Conservation (phyloP, 2,797 vertebrate species). For the Enteromius anoplus region DNA sequence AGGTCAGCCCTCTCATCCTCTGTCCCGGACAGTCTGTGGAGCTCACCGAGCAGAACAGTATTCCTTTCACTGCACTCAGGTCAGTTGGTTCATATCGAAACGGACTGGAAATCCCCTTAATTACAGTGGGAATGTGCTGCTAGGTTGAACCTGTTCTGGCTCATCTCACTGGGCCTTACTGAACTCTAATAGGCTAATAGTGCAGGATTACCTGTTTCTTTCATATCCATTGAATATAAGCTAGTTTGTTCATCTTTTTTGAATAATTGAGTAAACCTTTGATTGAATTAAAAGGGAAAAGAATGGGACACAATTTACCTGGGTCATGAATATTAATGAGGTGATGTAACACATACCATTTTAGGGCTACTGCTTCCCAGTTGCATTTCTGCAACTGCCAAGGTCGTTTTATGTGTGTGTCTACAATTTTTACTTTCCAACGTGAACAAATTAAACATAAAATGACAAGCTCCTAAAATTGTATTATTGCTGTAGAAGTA, state of each 20-base stretch:
- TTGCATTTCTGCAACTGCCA: not conserved
- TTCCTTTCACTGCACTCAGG: constrained; percentile 52
- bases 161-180: constrained; percentile 38
- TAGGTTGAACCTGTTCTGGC: constrained; percentile 39
- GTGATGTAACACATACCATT: not conserved
- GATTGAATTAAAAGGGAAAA: not conserved
- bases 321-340: constrained; percentile 19
- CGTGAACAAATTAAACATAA: not conserved
- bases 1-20: constrained; percentile 53
- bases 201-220: not conserved
- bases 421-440: not conserved
- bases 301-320: not conserved
- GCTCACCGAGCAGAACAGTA: constrained; percentile 47
- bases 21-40: constrained; percentile 37
- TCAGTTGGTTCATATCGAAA: constrained; percentile 52
- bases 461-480: not conserved
- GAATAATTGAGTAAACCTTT: too few species aligned
- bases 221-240: not conserved
- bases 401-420: not conserved
- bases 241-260: not conserved
- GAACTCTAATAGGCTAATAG: not conserved
- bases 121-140: constrained; percentile 45
- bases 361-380: not conserved
- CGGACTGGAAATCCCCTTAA: constrained; percentile 54
- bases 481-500: not conserved